These are phyloP conservation scores for Sericinus montela DNA, from an alignment of 2,888 invertebrate species.

Conservation along the genomic window DNA sequence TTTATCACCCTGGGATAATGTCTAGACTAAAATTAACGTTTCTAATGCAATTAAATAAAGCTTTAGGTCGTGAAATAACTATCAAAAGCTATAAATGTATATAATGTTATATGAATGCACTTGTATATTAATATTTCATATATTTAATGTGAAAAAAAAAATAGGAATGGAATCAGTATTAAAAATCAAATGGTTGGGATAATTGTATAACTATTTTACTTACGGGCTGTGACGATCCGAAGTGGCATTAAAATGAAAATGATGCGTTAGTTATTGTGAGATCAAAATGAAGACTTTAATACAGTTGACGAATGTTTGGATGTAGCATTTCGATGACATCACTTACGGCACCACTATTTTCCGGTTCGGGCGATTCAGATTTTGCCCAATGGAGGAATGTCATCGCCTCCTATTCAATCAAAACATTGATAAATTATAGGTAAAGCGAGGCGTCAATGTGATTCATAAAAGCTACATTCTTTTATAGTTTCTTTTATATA, in stretches of 20 bases:
- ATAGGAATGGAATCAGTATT: neutral
- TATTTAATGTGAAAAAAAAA: neutral
- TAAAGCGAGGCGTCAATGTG: slow-evolving; percentile 46
- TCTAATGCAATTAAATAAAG: slow-evolving; percentile 3
- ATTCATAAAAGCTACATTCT: slow-evolving; percentile 27
- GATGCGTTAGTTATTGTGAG: slow-evolving; percentile 72
- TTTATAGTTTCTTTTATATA: too few species aligned
- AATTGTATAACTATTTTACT: slow-evolving; percentile 48
- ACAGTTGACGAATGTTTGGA: slow-evolving; percentile 47
- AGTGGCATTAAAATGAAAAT: slow-evolving; percentile 71
- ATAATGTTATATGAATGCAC: slow-evolving; percentile 4
- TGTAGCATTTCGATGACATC: slow-evolving; percentile 52
- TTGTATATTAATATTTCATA: neutral
- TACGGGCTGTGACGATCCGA: slow-evolving; percentile 74
- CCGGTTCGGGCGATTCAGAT: slow-evolving; percentile 64
- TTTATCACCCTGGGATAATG: slow-evolving; percentile 85
- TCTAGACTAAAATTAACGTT: slow-evolving; percentile 17
- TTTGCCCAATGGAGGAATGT: slow-evolving; percentile 68
- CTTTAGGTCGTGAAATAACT: too few species aligned
- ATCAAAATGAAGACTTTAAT: slow-evolving; percentile 45
- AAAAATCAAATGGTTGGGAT: slow-evolving; percentile 4
- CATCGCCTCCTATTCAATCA: slow-evolving; percentile 73
- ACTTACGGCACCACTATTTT: slow-evolving; percentile 73
- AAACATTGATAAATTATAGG: slow-evolving; percentile 49
- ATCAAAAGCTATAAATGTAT: too few species aligned